These are phyloP conservation scores for Regulus satrapa DNA, from an alignment of 2,113 vertebrate species.

Conservation along the genomic window DNA sequence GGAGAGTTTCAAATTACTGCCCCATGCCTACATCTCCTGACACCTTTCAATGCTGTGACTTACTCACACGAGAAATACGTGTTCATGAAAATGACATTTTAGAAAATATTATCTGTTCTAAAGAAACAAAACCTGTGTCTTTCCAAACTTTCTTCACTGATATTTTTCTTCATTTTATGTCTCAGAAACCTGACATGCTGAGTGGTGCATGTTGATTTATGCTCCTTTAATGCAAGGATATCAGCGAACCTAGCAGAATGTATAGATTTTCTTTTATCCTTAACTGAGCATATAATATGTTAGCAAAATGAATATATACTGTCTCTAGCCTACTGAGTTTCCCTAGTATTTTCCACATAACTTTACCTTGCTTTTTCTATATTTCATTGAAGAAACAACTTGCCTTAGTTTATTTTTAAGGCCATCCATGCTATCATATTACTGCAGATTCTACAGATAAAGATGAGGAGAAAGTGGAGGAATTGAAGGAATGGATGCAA, in stretches of 20 bases:
- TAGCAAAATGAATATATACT: slow-evolving; percentile 16
- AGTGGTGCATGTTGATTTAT: background rate
- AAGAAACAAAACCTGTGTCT: background rate
- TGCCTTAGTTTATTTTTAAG: background rate
- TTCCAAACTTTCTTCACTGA: background rate
- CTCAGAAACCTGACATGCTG: background rate
- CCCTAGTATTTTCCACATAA: background rate
- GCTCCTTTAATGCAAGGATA: background rate
- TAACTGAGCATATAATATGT: slow-evolving; percentile 10
- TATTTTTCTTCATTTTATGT: background rate
- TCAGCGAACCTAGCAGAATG: background rate
- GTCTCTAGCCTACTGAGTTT: background rate
- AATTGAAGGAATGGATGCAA: background rate
- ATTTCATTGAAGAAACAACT: background rate
- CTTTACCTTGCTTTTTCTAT: background rate
- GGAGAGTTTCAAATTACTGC: background rate
- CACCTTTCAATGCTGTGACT: background rate
- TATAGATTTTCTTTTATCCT: slow-evolving; percentile 44
- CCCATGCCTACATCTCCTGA: background rate
- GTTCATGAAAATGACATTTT: background rate
- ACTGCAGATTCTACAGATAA: background rate
- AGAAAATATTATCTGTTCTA: background rate
- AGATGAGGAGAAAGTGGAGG: background rate
- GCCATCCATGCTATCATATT: background rate
- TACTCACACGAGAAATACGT: background rate